A percentile compares a stretch with the other conserved stretches of the same genome.
phyloP scores from a whole-genome alignment of 2,113 vertebrate genomes.

The Corvus moneduloides region DNA sequence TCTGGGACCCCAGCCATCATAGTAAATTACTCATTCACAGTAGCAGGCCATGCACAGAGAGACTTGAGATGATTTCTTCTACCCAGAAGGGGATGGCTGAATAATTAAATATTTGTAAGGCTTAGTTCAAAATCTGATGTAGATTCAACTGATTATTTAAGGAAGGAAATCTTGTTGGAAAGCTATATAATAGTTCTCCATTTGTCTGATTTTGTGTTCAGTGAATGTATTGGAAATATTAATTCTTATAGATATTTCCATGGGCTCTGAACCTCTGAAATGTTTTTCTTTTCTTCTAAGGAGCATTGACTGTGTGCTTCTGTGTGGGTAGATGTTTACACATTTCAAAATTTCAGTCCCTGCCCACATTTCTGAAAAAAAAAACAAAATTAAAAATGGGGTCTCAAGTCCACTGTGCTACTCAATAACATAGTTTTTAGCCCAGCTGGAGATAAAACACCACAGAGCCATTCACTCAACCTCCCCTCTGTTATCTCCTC shows the following conservation, averaged over 20 bases:
- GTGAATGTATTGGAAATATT: background rate
- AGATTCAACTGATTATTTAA: background rate
- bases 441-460: background rate
- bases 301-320: background rate
- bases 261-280: background rate
- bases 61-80: background rate
- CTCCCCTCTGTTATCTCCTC: background rate
- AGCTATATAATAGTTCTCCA: background rate
- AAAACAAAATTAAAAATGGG: background rate
- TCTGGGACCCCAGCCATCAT: background rate
- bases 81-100: background rate
- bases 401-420: background rate
- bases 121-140: background rate
- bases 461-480: accelerated
- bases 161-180: background rate
- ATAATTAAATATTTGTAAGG: background rate
- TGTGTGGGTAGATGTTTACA: background rate
- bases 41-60: background rate
- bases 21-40: background rate
- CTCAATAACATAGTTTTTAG: background rate
- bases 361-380: background rate
- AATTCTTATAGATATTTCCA: background rate
- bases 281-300: background rate
- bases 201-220: background rate
- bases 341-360: background rate